phyloP scores from a whole-genome alignment of 2,888 invertebrate species.

The Macroteleia sp. region DNA sequence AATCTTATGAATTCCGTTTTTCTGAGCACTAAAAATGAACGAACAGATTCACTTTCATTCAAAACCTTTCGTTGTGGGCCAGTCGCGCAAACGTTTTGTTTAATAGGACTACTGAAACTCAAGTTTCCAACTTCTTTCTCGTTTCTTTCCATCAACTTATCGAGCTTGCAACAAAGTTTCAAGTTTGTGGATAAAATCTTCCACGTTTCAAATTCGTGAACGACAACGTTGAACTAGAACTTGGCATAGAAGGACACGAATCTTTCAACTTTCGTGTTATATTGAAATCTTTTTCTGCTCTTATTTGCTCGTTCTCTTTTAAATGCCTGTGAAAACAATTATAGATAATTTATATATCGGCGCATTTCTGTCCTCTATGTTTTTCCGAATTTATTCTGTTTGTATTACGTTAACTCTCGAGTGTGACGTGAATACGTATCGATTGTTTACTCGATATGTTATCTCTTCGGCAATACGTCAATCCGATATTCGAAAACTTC shows the following conservation, averaged over 20 bases:
- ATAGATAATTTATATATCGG: background rate
- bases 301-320: no score
- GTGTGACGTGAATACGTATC: constrained; percentile 76
- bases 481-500: constrained; percentile 77
- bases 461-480: constrained; percentile 81
- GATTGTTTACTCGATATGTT: constrained; percentile 80
- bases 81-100: constrained; percentile 70
- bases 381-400: constrained; percentile 7
- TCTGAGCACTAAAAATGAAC: no score
- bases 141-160: constrained; percentile 68
- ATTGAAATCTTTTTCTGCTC: no score
- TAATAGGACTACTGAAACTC: constrained; percentile 74
- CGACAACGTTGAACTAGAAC: constrained; percentile 64
- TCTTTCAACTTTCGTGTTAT: constrained; percentile 16
- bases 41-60: constrained; percentile 36
- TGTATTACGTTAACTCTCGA: constrained; percentile 65
- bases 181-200: constrained; percentile 55
- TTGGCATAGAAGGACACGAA: constrained; percentile 35
- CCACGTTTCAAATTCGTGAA: constrained; percentile 54
- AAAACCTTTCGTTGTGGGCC: constrained; percentile 39
- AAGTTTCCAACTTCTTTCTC: constrained; percentile 72
- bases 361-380: no score
- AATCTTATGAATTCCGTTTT: no score
- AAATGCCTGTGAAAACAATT: no score
- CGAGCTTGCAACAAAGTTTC: constrained; percentile 72